Percentiles rank a stretch among this genome's conserved stretches.
phyloP scores from a whole-genome alignment of 1,140 invertebrate genomes.

The Nautilus pompilius region DNA sequence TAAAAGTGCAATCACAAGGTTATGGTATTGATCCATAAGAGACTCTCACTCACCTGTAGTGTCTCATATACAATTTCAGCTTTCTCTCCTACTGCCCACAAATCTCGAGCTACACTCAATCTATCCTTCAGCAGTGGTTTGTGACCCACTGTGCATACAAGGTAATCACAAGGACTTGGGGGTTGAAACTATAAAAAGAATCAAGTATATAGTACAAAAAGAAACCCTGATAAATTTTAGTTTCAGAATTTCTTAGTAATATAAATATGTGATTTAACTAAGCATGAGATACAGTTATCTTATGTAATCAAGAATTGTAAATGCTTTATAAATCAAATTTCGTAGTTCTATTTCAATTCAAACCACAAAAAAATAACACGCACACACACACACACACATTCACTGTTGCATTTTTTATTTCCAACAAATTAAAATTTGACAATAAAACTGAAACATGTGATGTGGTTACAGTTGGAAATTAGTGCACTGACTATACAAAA shows the following conservation, averaged over 20 bases:
- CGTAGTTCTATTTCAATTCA: too few species aligned
- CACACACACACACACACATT: too few species aligned
- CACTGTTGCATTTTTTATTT: too few species aligned
- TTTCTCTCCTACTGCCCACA: slow-evolving; percentile 62
- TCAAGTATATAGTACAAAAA: too few species aligned
- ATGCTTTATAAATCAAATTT: too few species aligned
- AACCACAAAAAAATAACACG: too few species aligned
- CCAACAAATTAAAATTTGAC: too few species aligned
- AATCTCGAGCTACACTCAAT: slow-evolving; percentile 61
- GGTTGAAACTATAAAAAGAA: slow-evolving; percentile 29
- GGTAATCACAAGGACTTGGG: slow-evolving; percentile 61
- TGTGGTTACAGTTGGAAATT: too few species aligned
- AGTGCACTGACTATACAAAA: too few species aligned
- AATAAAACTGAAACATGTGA: too few species aligned
- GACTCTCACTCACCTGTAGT: slow-evolving; percentile 46
- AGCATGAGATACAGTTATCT: too few species aligned
- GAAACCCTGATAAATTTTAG: neutral
- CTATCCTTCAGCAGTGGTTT: slow-evolving; percentile 65
- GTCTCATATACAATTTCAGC: slow-evolving; percentile 58
- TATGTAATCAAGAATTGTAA: too few species aligned
- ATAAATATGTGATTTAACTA: neutral
- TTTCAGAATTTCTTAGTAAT: neutral
- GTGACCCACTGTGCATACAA: slow-evolving; percentile 65
- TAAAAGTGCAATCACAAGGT: neutral
- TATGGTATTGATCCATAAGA: neutral